Percentiles rank a stretch among this genome's conserved stretches.
These are phyloP conservation scores for Stigmatopora argus DNA, from an alignment of 2,113 vertebrate genomes.

Conservation along the genomic window DNA sequence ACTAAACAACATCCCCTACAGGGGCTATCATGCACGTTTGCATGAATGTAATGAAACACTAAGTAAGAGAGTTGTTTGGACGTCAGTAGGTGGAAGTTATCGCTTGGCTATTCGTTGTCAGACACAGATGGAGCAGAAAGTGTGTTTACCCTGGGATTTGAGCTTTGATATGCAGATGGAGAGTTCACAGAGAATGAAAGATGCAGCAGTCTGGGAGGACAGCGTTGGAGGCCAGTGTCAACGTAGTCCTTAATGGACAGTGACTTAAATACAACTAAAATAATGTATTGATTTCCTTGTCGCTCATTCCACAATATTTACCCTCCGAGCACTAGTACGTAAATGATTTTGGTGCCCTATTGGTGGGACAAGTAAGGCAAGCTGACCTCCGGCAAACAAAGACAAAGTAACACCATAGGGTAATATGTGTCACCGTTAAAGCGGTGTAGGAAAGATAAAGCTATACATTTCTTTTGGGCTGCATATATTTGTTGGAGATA, in stretches of 20 bases:
- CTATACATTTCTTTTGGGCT: not conserved
- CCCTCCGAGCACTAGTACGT: conserved; percentile 3
- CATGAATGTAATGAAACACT: conserved; percentile 16
- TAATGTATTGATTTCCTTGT: conserved; percentile 1
- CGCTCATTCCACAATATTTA: conserved; percentile 25
- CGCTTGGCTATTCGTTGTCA: conserved; percentile 39
- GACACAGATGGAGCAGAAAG: conserved; percentile 71
- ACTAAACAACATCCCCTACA: conserved; percentile 6
- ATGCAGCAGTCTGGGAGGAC: conserved; percentile 50
- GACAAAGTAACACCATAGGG: not conserved
- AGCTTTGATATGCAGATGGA: conserved; percentile 82
- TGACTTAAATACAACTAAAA: conserved; percentile 16
- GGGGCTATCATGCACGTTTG: conserved; percentile 13
- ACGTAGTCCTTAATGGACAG: conserved; percentile 49
- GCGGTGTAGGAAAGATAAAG: not conserved
- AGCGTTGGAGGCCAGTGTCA: conserved; percentile 37
- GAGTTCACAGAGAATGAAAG: conserved; percentile 76
- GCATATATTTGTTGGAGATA: not conserved
- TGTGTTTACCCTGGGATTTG: conserved; percentile 68
- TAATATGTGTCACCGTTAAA: not conserved
- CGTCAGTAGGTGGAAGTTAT: conserved; percentile 27
- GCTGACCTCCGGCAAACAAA: conserved; percentile 6
- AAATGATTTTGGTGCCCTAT: conserved; percentile 2
- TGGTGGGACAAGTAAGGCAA: conserved; percentile 1
- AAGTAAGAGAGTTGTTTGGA: conserved; percentile 33